These are phyloP conservation scores for Passerculus sandwichensis DNA, from an alignment of 2,797 vertebrate species.

Conservation along the genomic window DNA sequence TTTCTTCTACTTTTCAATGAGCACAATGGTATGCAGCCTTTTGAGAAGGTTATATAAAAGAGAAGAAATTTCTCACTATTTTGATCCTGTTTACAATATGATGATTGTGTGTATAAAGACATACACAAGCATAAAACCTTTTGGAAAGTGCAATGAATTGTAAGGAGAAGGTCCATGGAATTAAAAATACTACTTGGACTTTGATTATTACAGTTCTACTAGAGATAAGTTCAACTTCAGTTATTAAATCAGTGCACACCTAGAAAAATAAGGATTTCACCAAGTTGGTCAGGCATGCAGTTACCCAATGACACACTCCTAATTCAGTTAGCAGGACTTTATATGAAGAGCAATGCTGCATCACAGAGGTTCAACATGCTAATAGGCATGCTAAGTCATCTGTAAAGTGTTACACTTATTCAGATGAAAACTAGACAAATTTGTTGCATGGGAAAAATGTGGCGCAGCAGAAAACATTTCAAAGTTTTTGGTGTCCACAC, in stretches of 20 bases:
- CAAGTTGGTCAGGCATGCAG: background rate
- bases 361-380: background rate
- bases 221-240: background rate
- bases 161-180: background rate
- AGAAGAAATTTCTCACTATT: background rate
- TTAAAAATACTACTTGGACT: background rate
- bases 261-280: background rate
- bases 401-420: background rate
- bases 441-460: background rate
- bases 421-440: background rate
- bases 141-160: background rate
- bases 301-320: background rate
- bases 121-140: background rate
- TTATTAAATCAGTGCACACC: background rate
- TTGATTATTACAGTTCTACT: background rate
- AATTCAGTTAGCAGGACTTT: background rate
- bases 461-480: background rate
- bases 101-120: background rate
- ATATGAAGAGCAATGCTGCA: accelerated
- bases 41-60: background rate
- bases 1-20: background rate
- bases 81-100: background rate
- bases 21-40: background rate
- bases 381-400: background rate
- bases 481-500: background rate